Base-by-base conservation (phyloP, 2,888 invertebrate genomes). In the Dasypogon diadema region DNA sequence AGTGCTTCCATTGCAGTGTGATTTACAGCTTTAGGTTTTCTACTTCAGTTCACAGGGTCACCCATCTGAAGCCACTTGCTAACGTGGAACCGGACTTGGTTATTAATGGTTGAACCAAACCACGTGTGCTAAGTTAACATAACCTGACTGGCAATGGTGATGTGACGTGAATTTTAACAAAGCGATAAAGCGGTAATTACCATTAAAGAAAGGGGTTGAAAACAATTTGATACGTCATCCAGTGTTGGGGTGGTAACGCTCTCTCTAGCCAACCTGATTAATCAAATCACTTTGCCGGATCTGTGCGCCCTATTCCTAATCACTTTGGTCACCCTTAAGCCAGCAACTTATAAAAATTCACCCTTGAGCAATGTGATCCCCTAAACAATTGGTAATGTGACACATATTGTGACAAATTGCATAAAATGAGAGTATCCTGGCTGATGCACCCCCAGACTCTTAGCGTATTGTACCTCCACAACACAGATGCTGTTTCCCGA, bases 361-460 rank as follows among this genome's bases (percentile, higher is more conserved):
- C 76, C 76, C 75, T 78, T 80, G 81, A 82, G 81, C 79, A 81
- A 46, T 18, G 30, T 18, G 70, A 51, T 34, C 60, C 46, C 18
- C 48, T 63, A 63, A 74, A 51, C 82, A 84, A 84, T 84, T 83
- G 83, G 83, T 85, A 85, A 85, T 85, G 84, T 85, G 85, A 85
- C 85, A 85, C 85, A 85, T 85, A 85, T 85, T 85, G 85, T 85
- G 85, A 85, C 85, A 85, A 85, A 85, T 85, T 84, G 82, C 83
- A 83, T 81, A 79, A 82, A 82, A 80, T 80, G 75, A 55, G 76
- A 75, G 76, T 76, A 76, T 65, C n/a, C 24, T 37, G 21, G 10
- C 10, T 37, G n/a, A n/a, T 70, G 14, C 18, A 42, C 56, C 10
- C n/a, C n/a, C n/a, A n/a, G n/a, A n/a, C 24, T 18, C 42, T 8